These are phyloP conservation scores for Lordiphosa clarofinis DNA, from an alignment of 1,140 invertebrate genomes.

Conservation along the genomic window DNA sequence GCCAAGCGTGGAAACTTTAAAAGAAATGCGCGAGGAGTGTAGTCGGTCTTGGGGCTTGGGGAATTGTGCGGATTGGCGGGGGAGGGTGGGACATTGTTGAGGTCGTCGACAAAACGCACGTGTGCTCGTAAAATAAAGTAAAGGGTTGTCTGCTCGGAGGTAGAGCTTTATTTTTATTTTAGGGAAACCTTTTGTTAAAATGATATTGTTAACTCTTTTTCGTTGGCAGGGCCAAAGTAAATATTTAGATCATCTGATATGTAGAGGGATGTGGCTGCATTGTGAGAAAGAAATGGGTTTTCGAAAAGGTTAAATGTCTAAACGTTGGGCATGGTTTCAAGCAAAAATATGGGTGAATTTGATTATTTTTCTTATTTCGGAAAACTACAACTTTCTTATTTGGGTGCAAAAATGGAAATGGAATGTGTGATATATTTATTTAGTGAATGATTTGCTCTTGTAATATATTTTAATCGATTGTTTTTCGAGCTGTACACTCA, in stretches of 20 bases:
- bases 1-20: constrained; percentile 42
- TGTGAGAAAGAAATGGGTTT: no score
- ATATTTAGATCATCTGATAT: constrained; percentile 3
- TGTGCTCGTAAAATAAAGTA: constrained; percentile 45
- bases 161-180: constrained; percentile 13
- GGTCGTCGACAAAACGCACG: constrained; percentile 32
- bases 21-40: constrained; percentile 38
- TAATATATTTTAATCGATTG: no score
- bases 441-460: no score
- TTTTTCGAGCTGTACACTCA: no score
- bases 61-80: not conserved
- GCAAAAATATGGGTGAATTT: no score
- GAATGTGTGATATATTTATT: no score
- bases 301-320: no score
- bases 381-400: no score
- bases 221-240: not conserved
- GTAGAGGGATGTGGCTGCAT: not conserved
- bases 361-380: no score
- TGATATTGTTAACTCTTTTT: constrained; percentile 10
- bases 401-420: no score
- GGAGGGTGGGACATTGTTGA: constrained; percentile 23
- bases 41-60: constrained; percentile 2
- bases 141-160: constrained; percentile 24
- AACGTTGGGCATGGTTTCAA: no score
- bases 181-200: constrained; percentile 18